Conservation (phyloP, 2,113 vertebrate genomes). For the Psettodes erumei region DNA sequence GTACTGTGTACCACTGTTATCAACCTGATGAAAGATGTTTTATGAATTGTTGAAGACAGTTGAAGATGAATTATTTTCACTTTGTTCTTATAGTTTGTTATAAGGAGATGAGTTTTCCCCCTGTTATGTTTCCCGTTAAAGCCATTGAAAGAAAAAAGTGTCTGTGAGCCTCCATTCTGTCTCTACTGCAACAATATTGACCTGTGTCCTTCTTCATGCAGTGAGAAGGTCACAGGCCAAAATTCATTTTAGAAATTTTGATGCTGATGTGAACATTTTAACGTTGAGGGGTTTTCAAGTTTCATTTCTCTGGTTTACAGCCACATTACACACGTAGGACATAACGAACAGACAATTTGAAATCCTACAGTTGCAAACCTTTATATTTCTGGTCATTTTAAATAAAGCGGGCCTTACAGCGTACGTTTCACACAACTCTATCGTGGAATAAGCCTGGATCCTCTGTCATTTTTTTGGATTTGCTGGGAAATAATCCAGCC, state of each 20-base stretch:
- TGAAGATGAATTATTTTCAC: conserved; percentile 36
- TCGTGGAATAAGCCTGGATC: not conserved
- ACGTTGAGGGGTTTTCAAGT: not conserved
- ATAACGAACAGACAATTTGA: not conserved
- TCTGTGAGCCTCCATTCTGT: conserved; percentile 23
- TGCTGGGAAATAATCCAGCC: not conserved
- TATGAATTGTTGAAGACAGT: conserved; percentile 28
- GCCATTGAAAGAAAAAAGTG: conserved; percentile 23
- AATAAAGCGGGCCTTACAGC: not conserved
- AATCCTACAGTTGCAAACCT: not conserved
- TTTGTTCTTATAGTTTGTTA: conserved; percentile 42
- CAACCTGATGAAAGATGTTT: conserved; percentile 5
- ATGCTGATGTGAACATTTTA: not conserved
- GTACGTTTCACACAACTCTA: not conserved
- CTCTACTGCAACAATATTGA: not conserved
- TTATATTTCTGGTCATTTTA: not conserved
- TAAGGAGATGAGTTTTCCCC: conserved; percentile 15
- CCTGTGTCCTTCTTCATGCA: not conserved
- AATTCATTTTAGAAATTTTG: not conserved
- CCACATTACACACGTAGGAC: not conserved
- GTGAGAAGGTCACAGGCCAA: not conserved
- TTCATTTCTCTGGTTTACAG: not conserved
- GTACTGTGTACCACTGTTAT: conserved; percentile 13
- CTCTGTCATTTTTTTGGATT: not conserved
- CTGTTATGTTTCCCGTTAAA: conserved; percentile 53